A percentile compares a stretch with the other conserved stretches of the same genome.
Evolutionary conservation across 23 tunicate species (phyloP).

Genomic region (Aplidium turbinatum): DNA sequence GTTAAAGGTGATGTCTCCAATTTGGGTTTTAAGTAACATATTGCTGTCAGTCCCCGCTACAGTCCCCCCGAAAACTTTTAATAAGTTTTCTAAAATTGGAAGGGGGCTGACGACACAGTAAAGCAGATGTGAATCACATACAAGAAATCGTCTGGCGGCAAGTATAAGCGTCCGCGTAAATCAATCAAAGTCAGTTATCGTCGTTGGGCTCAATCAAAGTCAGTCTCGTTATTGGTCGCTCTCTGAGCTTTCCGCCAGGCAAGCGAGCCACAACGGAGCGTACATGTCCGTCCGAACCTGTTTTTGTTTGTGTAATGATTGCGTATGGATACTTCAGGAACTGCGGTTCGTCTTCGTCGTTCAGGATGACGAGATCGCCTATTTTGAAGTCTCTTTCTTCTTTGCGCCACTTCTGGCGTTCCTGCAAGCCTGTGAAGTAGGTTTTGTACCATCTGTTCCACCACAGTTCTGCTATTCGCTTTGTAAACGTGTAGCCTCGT

Average conservation of each 20-base stretch:
- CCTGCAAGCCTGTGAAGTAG: neutral
- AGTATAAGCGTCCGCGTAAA: no score
- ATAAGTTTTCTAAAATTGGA: no score
- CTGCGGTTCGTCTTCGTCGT: no score
- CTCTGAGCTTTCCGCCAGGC: neutral
- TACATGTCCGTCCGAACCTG: conserved; percentile 1
- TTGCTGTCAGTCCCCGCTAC: no score
- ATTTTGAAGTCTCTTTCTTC: neutral
- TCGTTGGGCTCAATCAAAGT: neutral
- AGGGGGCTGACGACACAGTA: no score
- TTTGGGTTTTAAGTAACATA: no score
- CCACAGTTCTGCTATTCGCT: neutral
- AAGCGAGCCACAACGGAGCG: neutral
- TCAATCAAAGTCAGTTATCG: no score
- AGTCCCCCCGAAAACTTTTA: no score
- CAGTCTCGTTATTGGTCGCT: neutral
- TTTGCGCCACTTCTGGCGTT: neutral
- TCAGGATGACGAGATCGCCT: no score
- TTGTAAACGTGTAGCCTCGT: neutral
- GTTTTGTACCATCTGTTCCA: neutral
- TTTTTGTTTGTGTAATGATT: neutral
- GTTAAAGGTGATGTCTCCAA: no score
- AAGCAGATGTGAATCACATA: no score
- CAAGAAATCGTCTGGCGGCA: no score
- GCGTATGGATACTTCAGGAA: conserved; percentile 18